Conservation (phyloP, 35 echinoderm and acorn worm species). For the Holothuria glaberrima region DNA sequence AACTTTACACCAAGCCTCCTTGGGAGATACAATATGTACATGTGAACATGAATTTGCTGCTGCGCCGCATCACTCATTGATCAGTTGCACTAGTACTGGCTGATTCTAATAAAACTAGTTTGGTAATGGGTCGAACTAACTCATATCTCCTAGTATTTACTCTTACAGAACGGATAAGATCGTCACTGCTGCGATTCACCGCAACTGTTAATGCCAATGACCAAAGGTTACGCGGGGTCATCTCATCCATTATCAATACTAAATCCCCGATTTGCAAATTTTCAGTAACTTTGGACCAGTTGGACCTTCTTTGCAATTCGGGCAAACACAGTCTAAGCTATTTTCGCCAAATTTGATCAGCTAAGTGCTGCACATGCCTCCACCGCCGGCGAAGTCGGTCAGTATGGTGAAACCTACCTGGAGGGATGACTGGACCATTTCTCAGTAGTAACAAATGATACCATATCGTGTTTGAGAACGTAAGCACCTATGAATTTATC, state of each 20-base stretch:
- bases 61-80: no score
- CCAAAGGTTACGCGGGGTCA: conserved; percentile 16
- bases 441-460: conserved; percentile 48
- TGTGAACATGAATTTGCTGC: no score
- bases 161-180: neutral
- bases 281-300: conserved; percentile 5
- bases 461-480: neutral
- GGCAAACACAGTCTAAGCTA: conserved; percentile 47
- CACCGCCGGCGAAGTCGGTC: conserved; percentile 36
- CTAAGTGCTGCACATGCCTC: conserved; percentile 58
- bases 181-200: neutral
- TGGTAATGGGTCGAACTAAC: conserved; percentile 13
- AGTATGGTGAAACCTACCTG: conserved; percentile 30
- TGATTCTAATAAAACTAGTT: conserved; percentile 4
- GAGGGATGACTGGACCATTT: conserved; percentile 11
- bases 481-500: no score
- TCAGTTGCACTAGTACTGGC: neutral
- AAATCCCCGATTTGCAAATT: conserved; percentile 17
- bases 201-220: neutral
- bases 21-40: no score
- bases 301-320: conserved; percentile 14
- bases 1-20: no score
- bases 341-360: conserved; percentile 48
- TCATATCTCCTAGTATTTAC: neutral
- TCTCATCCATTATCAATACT: conserved; percentile 21